Percentiles rank a stretch among this genome's conserved stretches.
phyloP scores from a whole-genome alignment of 2,113 vertebrate genomes.

The Orycteropus afer region DNA sequence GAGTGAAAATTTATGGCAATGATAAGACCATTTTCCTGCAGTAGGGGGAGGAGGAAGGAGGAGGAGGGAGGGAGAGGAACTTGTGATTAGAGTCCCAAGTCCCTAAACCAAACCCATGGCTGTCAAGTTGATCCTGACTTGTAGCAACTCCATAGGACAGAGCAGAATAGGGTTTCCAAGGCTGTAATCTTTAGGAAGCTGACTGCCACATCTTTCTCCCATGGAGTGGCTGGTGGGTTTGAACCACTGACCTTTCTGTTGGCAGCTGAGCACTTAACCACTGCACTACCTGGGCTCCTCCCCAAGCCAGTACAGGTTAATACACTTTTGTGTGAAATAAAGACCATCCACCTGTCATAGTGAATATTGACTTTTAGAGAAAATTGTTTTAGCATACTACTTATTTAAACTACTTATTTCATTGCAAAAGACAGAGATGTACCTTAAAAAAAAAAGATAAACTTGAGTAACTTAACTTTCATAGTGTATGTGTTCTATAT shows the following conservation, averaged over 20 bases:
- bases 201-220: no score
- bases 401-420: conserved; percentile 45
- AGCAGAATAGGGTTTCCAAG: no score
- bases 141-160: no score
- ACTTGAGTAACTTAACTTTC: conserved; percentile 40
- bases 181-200: no score
- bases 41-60: not conserved
- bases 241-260: no score
- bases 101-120: no score
- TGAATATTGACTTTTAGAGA: conserved; percentile 49
- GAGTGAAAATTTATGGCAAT: not conserved
- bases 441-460: not conserved
- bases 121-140: no score
- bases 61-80: not conserved
- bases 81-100: conserved; percentile 24
- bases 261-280: no score
- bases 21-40: conserved; percentile 14
- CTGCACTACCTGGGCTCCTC: no score
- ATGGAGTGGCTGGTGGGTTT: no score
- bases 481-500: not conserved
- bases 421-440: conserved; percentile 10
- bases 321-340: conserved; percentile 53
- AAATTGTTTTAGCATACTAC: conserved; percentile 23
- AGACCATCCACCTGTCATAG: not conserved
- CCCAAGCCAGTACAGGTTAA: not conserved